Conservation (phyloP, 2,888 invertebrate genomes). For the Yponomeuta cagnagella region DNA sequence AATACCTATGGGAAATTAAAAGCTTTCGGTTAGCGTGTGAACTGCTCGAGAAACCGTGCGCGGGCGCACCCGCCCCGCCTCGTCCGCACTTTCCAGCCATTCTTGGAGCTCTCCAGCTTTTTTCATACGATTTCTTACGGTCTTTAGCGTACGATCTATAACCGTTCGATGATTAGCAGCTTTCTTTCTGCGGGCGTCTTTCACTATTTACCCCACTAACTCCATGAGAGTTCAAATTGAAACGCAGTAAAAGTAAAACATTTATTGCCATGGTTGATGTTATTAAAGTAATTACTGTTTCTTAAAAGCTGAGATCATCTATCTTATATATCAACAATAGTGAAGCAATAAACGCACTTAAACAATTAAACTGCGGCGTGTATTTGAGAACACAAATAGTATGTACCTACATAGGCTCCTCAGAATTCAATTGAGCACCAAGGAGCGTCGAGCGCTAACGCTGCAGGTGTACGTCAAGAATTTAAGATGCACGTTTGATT, state of each 20-base stretch:
- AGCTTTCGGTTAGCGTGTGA: constrained; percentile 50
- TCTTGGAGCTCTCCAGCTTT: constrained; percentile 66
- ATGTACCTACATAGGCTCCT: neutral
- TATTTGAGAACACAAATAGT: neutral
- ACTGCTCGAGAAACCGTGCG: constrained; percentile 49
- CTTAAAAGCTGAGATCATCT: neutral
- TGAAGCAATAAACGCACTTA: neutral
- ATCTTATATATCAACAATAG: neutral
- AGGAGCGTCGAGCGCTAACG: neutral
- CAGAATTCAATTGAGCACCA: neutral
- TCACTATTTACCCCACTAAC: constrained; percentile 28
- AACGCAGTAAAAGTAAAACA: constrained; percentile 5
- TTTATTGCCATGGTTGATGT: neutral
- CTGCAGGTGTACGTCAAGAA: constrained; percentile 12
- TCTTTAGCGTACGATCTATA: constrained; percentile 43
- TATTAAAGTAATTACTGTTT: constrained; percentile 5
- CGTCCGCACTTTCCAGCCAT: constrained; percentile 71
- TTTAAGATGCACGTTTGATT: constrained; percentile 16
- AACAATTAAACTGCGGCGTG: neutral
- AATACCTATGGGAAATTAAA: constrained; percentile 17
- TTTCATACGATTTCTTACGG: constrained; percentile 67
- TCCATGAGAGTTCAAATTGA: constrained; percentile 18
- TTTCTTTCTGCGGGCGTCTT: constrained; percentile 44
- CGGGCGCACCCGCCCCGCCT: constrained; percentile 29
- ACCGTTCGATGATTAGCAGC: constrained; percentile 49